Evolutionary conservation across 2,888 invertebrate species (phyloP), one percentile per base, ranked within the genome.

Genomic region (Lasiommata megera): DNA sequence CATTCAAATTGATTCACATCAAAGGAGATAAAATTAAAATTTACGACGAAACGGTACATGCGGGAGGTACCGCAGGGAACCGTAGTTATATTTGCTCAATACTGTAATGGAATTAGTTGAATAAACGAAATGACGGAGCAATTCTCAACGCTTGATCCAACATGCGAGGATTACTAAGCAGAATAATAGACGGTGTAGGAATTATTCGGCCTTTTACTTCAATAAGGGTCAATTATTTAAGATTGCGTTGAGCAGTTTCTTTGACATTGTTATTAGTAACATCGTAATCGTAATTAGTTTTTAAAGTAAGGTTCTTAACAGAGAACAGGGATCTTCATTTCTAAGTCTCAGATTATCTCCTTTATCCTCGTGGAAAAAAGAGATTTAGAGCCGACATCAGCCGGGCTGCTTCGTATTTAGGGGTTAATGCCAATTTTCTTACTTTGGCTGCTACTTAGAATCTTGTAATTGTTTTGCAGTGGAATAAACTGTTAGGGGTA

Each of bases 41-140:
- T 83, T 80, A 84, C 81, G 79, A 76, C 67, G 69, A 74, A 87
- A 84, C 86, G 85, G 86, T 82, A 83, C 69, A 78, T 69, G 60
- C 66, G n/a, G 64, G 64, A 69, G 71, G 69, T 67, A 67, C 63
- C 62, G 14, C 18, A 68, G 71, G 70, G 67, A 77, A 76, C 80
- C 75, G 77, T 77, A 80, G 74, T 74, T 78, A 76, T 79, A 78
- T 78, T 79, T 77, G 78, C 79, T 79, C 78, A 79, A 82, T 81
- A 82, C 81, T 79, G 79, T 79, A 82, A 79, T 73, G 75, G 75
- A 72, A 70, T 70, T 70, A 14, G 62, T 71, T 55, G 58, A 56
- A 66, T 68, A 67, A 69, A 70, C 75, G 72, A 77, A 75, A 73
- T 70, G 72, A 73, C 72, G 71, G 71, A 67, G 70, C 69, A 70